Evolutionary conservation across 2,888 invertebrate species (phyloP).

Genomic region (Dryobotodes eremita): DNA sequence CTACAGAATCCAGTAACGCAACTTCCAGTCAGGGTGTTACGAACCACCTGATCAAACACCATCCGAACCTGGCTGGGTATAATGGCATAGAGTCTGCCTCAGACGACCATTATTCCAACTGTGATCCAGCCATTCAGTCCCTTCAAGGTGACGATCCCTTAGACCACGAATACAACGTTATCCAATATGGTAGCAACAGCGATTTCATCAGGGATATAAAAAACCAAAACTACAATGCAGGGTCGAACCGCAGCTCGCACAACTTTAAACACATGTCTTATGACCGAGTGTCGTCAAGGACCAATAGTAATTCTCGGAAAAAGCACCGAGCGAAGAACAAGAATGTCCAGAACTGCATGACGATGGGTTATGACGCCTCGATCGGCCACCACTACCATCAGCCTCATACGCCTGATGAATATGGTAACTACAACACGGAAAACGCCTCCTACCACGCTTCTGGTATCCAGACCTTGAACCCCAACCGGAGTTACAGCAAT

Average conservation of each 20-base stretch:
- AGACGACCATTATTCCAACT: conserved; percentile 89
- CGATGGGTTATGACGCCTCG: conserved; percentile 90
- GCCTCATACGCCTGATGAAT: conserved; percentile 89
- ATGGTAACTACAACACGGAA: conserved; percentile 87
- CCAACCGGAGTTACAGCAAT: conserved; percentile 89
- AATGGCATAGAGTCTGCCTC: conserved; percentile 89
- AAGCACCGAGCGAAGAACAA: conserved; percentile 89
- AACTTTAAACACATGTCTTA: conserved; percentile 90
- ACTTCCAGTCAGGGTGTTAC: conserved; percentile 89
- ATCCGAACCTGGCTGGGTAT: conserved; percentile 85
- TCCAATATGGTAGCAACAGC: conserved; percentile 88
- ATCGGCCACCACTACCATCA: conserved; percentile 89
- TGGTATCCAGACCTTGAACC: conserved; percentile 88
- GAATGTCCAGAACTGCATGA: conserved; percentile 91
- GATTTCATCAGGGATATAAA: conserved; percentile 89
- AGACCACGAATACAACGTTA: conserved; percentile 90
- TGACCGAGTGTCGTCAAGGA: conserved; percentile 88
- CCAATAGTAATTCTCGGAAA: conserved; percentile 89
- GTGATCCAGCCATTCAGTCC: conserved; percentile 88
- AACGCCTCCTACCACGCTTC: conserved; percentile 89
- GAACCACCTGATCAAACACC: conserved; percentile 89
- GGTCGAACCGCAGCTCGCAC: conserved; percentile 88
- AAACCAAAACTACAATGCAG: conserved; percentile 90
- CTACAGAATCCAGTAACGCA: conserved; percentile 89
- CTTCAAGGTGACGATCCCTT: conserved; percentile 88